These are phyloP conservation scores for Ginglymostoma cirratum DNA, from an alignment of 2,113 vertebrate species.

Conservation along the genomic window DNA sequence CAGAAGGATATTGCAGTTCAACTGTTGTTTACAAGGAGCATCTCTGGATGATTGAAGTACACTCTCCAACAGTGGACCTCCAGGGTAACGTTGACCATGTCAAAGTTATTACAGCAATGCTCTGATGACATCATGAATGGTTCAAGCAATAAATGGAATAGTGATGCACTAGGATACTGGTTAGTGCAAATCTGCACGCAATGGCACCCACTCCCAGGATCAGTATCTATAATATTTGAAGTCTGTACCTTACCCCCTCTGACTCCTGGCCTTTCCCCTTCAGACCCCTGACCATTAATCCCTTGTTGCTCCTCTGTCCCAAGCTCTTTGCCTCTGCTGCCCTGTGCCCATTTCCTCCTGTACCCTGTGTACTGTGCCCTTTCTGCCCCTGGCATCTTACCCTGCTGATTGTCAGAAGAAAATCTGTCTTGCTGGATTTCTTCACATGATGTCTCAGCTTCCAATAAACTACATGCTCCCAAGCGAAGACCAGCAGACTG, in stretches of 20 bases:
- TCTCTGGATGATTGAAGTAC: neutral
- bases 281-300: no score
- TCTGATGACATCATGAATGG: neutral
- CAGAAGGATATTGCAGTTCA: neutral
- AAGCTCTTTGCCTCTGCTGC: no score
- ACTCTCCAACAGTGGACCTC: neutral
- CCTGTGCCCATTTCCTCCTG: neutral
- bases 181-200: neutral
- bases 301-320: conserved; percentile 75
- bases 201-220: neutral
- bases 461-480: conserved; percentile 96
- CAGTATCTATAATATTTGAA: neutral
- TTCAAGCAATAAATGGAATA: neutral
- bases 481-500: conserved; percentile 88
- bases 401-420: conserved; percentile 88
- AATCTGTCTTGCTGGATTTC: conserved; percentile 73
- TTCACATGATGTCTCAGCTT: conserved; percentile 81
- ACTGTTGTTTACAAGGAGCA: neutral
- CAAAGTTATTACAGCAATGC: neutral
- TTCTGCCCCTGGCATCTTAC: conserved; percentile 49
- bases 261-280: neutral
- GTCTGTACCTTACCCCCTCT: neutral
- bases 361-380: conserved; percentile 56
- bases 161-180: neutral
- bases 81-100: neutral